phyloP scores from a whole-genome alignment of 30 jellyfish, hydroid and myxozoan species.

The Catostylus mosaicus region DNA sequence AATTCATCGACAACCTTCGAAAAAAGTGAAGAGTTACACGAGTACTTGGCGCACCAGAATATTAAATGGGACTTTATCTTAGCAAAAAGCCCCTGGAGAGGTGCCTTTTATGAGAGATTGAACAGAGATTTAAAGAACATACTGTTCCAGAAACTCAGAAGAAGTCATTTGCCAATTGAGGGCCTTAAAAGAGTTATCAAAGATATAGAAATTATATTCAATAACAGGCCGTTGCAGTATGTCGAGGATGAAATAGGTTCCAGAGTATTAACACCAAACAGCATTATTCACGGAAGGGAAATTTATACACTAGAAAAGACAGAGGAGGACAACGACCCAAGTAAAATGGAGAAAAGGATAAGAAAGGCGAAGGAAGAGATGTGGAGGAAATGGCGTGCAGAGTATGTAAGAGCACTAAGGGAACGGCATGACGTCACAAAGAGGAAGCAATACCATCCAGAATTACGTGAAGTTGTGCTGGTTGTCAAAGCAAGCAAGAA shows the following conservation, averaged over 20 bases:
- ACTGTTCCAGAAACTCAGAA: conserved; percentile 41
- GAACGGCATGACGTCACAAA: conserved; percentile 63
- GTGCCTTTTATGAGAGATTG: conserved; percentile 53
- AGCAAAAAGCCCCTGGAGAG: conserved; percentile 47
- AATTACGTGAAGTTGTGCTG: conserved; percentile 54
- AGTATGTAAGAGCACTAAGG: conserved; percentile 51
- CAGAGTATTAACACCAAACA: conserved; percentile 49
- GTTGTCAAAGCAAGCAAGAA: conserved; percentile 53
- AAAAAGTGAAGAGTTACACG: conserved; percentile 60
- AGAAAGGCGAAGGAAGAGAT: conserved; percentile 43
- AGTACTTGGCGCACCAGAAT: conserved; percentile 11
- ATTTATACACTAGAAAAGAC: conserved; percentile 20
- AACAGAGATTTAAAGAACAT: conserved; percentile 48
- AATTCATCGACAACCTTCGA: conserved; percentile 16
- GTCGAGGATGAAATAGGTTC: conserved; percentile 66
- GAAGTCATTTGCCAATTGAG: conserved; percentile 40
- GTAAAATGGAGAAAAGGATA: conserved; percentile 32
- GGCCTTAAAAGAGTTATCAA: conserved; percentile 37
- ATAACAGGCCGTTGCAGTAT: conserved; percentile 54
- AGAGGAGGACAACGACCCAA: conserved; percentile 20
- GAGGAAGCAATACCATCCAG: conserved; percentile 42
- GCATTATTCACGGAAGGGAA: conserved; percentile 54
- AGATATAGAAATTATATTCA: conserved; percentile 41
- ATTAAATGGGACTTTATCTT: conserved; percentile 44
- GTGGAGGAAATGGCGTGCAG: conserved; percentile 60